Conservation (phyloP, 2,113 vertebrate species). For the Anguilla japonica region DNA sequence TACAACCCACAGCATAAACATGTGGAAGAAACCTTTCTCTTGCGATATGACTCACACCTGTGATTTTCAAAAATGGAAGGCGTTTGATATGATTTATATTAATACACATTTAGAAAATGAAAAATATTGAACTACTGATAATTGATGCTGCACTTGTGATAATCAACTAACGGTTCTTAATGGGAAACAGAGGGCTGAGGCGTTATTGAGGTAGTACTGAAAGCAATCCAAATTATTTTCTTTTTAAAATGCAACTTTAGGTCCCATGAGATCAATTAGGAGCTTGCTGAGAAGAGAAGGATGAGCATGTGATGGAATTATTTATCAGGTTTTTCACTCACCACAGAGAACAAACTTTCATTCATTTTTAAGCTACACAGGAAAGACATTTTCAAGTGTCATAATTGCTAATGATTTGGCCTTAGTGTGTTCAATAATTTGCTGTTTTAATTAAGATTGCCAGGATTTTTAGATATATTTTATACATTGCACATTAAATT, state of each 20-base stretch:
- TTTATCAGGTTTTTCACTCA: conserved; percentile 79
- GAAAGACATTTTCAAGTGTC: conserved; percentile 25
- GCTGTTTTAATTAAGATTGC: conserved; percentile 23
- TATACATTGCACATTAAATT: neutral
- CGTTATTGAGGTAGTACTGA: conserved; percentile 74
- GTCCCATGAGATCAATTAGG: conserved; percentile 83
- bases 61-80: no score
- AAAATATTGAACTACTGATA: neutral
- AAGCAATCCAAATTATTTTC: conserved; percentile 71
- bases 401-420: conserved; percentile 33
- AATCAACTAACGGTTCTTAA: conserved; percentile 79
- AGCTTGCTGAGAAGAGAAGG: conserved; percentile 79
- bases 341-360: conserved; percentile 78
- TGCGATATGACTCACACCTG: no score
- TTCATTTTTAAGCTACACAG: conserved; percentile 69
- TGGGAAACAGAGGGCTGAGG: conserved; percentile 62
- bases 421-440: conserved; percentile 15
- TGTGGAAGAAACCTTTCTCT: no score
- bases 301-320: conserved; percentile 81
- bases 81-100: no score
- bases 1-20: no score
- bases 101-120: neutral
- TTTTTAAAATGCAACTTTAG: conserved; percentile 68
- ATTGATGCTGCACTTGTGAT: conserved; percentile 52
- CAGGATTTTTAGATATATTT: conserved; percentile 2